Evolutionary conservation across 1,140 invertebrate species (phyloP), one percentile per base, ranked within the genome.

Genomic region (Gonioctena quinquepunctata): DNA sequence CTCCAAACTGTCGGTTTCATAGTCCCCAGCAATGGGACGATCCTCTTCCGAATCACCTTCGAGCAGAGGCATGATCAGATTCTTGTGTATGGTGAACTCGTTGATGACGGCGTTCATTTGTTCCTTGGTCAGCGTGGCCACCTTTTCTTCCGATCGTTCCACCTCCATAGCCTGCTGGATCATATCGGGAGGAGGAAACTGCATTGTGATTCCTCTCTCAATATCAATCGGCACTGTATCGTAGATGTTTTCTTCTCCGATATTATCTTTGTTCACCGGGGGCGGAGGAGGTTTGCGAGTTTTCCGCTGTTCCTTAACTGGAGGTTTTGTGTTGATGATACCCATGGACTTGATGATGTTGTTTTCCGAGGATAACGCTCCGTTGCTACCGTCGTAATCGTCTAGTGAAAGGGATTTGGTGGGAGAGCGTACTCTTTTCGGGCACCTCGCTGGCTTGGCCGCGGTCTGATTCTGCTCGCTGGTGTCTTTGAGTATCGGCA

Each of bases 1-100:
- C 82, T 94, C 92, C 60, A 94, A 83, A 81, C 93, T 94, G 72
- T 94, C 93, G 1, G 91, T 89, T 76, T 94, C 92, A 73, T 93
- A 94, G 66, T 92, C 89, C 57, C 87, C 66, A 67, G 64, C 1
- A 62, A 62, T 26, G 42, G 49, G n/a, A 50, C 67, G 5, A 33
- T 73, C 52, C 18, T 65, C 18, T 61, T 54, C 18, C n/a, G 6
- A n/a, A 18, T 11, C 64, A 22, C 23, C 28, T 42, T 28, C 59
- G 11, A 27, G 50, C 67, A 7, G 63, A 61, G 8, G 69, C 26
- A 26, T 69, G 33, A 75, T 21, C 52, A 71, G 64, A 59, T 72
- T 68, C 50, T 74, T 82, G 78, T 66, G 84, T 72, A 77, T 83
- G 48, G 84, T 83, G 22, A 88, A 77, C 79, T 88, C 86, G 26